Evolutionary conservation across 2,888 invertebrate genomes (phyloP).

Genomic region (Capitulum mitella): DNA sequence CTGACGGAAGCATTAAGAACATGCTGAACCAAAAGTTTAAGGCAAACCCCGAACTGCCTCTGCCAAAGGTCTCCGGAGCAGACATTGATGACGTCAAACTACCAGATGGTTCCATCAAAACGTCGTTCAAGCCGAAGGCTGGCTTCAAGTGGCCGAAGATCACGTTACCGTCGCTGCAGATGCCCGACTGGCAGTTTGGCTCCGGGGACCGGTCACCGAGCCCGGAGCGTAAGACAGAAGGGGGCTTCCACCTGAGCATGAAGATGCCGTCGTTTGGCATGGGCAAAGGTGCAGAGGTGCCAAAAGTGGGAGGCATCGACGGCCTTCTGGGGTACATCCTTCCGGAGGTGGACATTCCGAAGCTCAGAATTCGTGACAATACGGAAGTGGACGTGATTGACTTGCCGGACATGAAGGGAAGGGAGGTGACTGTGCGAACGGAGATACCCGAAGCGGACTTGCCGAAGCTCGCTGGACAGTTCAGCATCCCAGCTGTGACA

Average conservation of each 20-base stretch:
- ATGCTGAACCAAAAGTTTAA: conserved; percentile 10
- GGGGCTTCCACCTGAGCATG: not conserved
- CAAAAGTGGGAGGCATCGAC: not conserved
- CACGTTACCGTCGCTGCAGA: not conserved
- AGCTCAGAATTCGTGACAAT: not conserved
- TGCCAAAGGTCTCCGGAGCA: not conserved
- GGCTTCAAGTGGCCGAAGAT: not conserved
- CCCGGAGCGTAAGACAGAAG: no score
- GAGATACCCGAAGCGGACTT: not conserved
- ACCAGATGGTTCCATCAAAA: not conserved
- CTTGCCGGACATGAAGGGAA: not conserved
- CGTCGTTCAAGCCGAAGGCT: not conserved
- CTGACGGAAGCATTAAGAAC: not conserved
- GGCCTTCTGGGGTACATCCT: not conserved
- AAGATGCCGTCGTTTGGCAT: not conserved
- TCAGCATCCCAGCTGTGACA: not conserved
- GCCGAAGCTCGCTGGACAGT: not conserved
- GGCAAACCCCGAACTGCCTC: not conserved
- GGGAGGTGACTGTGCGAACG: not conserved
- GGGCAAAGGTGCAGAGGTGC: not conserved
- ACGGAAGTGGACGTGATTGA: conserved; percentile 2
- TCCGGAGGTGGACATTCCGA: not conserved
- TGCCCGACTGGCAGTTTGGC: not conserved
- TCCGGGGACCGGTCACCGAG: not conserved
- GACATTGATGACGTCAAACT: not conserved